Conservation (phyloP, 2,888 invertebrate species). For the Gymnocheta viridis region DNA sequence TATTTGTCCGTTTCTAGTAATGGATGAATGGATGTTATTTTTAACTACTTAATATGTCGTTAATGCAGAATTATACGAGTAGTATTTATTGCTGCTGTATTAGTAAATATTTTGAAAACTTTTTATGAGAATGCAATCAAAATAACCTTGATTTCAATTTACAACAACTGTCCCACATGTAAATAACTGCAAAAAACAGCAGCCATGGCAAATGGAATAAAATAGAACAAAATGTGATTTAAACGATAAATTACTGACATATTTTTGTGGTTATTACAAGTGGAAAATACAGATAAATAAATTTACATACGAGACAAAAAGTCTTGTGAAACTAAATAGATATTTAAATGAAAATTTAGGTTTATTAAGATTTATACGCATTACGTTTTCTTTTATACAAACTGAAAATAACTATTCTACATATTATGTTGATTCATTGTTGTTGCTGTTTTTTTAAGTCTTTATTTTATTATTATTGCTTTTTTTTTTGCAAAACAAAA, state of each 20-base stretch:
- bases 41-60: slow-evolving; percentile 4
- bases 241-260: slow-evolving; percentile 60
- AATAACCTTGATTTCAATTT: slow-evolving; percentile 68
- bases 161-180: slow-evolving; percentile 4
- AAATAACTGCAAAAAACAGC: slow-evolving; percentile 9
- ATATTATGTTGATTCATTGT: not conserved
- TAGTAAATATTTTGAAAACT: not conserved
- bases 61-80: slow-evolving; percentile 46
- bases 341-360: slow-evolving; percentile 46
- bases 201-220: not conserved
- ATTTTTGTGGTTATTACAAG: slow-evolving; percentile 52
- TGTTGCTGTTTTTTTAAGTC: not conserved
- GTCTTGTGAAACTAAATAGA: slow-evolving; percentile 25
- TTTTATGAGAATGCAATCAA: slow-evolving; percentile 59
- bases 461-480: not conserved
- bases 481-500: slow-evolving; percentile 34
- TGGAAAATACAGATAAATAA: slow-evolving; percentile 46
- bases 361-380: slow-evolving; percentile 65
- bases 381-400: not conserved
- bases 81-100: not conserved
- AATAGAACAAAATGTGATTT: slow-evolving; percentile 45
- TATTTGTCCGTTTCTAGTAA: slow-evolving; percentile 14
- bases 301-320: slow-evolving; percentile 16
- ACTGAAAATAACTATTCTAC: slow-evolving; percentile 5
- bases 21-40: slow-evolving; percentile 6